These are phyloP conservation scores for Agelas oroides DNA, from an alignment of 37 sponge, comb jelly and placozoan species.

Conservation along the genomic window DNA sequence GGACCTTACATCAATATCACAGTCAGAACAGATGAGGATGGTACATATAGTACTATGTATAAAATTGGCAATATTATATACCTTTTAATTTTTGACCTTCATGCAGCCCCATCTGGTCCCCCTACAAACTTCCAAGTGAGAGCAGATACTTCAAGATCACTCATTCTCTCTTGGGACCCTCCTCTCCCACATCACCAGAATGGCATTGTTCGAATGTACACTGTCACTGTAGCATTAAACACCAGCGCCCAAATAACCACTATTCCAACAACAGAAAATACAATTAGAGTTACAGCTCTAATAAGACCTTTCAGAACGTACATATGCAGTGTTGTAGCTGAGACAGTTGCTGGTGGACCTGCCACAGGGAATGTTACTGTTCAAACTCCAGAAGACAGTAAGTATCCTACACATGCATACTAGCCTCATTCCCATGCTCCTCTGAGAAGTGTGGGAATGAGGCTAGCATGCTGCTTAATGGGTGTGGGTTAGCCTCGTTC, in stretches of 20 bases:
- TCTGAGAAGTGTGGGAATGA: no score
- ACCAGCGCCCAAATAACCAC: neutral
- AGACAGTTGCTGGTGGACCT: conserved; percentile 19
- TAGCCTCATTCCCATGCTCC: neutral
- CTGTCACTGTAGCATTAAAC: neutral
- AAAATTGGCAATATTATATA: no score
- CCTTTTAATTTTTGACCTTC: no score
- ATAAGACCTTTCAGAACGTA: conserved; percentile 8
- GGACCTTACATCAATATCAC: conserved; percentile 18
- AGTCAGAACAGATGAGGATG: conserved; percentile 36
- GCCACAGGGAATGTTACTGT: neutral
- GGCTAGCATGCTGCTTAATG: no score
- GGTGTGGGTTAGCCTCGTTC: no score
- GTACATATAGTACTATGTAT: no score
- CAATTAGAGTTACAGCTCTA: neutral
- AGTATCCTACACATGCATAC: no score
- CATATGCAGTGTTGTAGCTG: conserved; percentile 15
- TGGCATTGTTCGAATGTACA: no score
- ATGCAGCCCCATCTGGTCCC: conserved; percentile 11
- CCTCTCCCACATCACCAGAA: conserved; percentile 21
- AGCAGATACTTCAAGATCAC: neutral
- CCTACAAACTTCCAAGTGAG: neutral
- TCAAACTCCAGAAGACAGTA: conserved; percentile 18
- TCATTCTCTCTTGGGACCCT: neutral
- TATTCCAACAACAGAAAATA: neutral